Conservation (phyloP, 2,888 invertebrate species). For the Andrena bicolor region DNA sequence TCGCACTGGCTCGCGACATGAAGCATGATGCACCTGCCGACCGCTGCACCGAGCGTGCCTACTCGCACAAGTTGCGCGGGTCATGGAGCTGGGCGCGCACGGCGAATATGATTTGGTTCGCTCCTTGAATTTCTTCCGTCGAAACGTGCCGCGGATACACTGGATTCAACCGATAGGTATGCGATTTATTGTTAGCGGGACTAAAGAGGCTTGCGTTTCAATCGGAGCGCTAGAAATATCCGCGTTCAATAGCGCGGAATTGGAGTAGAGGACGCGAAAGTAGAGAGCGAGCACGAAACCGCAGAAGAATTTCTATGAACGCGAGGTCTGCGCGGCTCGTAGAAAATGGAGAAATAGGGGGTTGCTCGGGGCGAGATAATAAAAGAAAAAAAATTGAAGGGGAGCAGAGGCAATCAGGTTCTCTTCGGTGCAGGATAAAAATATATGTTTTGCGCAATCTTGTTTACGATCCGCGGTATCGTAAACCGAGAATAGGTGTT, state of each 20-base stretch:
- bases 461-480: constrained; percentile 6
- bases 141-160: too few species aligned
- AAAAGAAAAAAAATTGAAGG: neutral
- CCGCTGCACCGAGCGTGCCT: constrained; percentile 15
- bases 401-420: neutral
- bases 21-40: constrained; percentile 40
- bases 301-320: neutral
- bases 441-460: neutral
- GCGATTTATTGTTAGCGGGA: too few species aligned
- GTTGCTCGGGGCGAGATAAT: neutral
- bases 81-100: constrained; percentile 44
- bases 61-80: constrained; percentile 52
- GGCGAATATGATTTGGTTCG: neutral
- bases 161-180: too few species aligned
- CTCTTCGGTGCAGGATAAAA: neutral
- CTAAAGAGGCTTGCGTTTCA: too few species aligned
- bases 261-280: too few species aligned
- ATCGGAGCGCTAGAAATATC: too few species aligned
- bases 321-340: too few species aligned
- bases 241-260: too few species aligned
- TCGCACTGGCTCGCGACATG: constrained; percentile 39
- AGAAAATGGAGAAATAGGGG: neutral
- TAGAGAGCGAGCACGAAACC: too few species aligned
- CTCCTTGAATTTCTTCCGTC: too few species aligned
- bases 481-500: neutral